Evolutionary conservation across 2,797 vertebrate genomes (phyloP), one percentile per base, ranked within the genome.

Genomic region (Heterohyrax brucei): DNA sequence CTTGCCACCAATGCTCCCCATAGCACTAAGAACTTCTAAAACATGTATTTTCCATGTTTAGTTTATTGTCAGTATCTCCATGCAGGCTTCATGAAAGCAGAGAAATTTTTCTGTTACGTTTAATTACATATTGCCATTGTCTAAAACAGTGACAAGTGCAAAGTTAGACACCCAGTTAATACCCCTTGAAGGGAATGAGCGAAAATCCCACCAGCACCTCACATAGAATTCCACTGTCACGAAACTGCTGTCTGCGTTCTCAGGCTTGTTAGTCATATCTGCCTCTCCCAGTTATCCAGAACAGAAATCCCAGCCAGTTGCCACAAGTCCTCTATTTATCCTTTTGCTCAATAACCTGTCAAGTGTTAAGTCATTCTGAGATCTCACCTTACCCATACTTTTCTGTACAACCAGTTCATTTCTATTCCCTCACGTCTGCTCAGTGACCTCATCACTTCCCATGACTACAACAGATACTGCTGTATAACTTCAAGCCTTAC

Each of bases 221-320:
- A 61, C n/a, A 73, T 93, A 72, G 80, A 93, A 90, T 22, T 82
- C 10, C 6, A 53, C 26, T 62, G 12, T 53, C 26, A 19, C 24
- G 39, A 39, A 44, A 33, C 61, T 86, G 3, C 19, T 82, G 16
- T 53, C 9, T 4, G 77, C 86, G 26, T 77, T 33, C 46, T 48
- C 53, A 9, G 30, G 44, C 12, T n/a, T 66, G 5, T 46, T 39
- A 76, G 39, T 46, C 72, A 16, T 0, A 59, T 66, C 76, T 77
- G 76, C 44, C 44, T 89, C 50, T 86, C 28, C 79, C 3, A 48
- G 1, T 90, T 68, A 77, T 48, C 33, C 76, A 93, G 1, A n/a
- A 28, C 33, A 93, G 82, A 94, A 90, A 26, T 77, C 39, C 53
- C 30, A 62, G n/a, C 62, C 56, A 59, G 18, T 77, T 80, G 53